Evolutionary conservation across 2,797 vertebrate species (phyloP).

Genomic region (Cynopterus sphinx): DNA sequence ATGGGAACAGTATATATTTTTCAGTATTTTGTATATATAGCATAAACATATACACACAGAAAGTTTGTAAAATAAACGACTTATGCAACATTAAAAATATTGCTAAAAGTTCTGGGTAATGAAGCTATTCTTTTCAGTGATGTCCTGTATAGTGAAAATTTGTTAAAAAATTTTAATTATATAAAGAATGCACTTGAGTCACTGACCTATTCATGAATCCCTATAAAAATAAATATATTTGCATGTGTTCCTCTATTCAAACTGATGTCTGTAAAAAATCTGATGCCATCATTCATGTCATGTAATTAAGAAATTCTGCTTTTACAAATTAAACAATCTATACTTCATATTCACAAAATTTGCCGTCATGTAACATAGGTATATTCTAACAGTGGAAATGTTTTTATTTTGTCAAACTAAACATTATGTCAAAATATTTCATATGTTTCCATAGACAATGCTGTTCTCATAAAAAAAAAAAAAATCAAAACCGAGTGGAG

Average conservation of each 20-base stretch:
- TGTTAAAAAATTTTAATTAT: not conserved
- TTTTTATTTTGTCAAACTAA: conserved; percentile 29
- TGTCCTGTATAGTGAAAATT: not conserved
- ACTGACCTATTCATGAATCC: not conserved
- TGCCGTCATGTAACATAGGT: not conserved
- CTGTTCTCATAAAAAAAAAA: not conserved
- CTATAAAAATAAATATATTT: conserved; percentile 25
- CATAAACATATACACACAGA: not conserved
- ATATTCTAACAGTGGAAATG: not conserved
- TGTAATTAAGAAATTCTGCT: not conserved
- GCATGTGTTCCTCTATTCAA: not conserved
- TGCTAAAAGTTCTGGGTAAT: not conserved
- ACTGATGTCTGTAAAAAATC: not conserved
- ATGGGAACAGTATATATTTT: not conserved
- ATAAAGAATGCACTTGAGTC: not conserved
- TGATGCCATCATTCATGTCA: not conserved
- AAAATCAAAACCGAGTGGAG: not conserved
- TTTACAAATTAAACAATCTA: not conserved
- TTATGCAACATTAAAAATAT: conserved; percentile 12
- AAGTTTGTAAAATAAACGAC: not conserved
- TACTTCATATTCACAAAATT: not conserved
- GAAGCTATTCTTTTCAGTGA: conserved; percentile 27
- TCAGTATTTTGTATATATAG: not conserved
- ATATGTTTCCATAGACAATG: conserved; percentile 11
- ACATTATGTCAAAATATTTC: conserved; percentile 11